Conservation (phyloP, 1,140 invertebrate species). For the Caenorhabditis latens region DNA sequence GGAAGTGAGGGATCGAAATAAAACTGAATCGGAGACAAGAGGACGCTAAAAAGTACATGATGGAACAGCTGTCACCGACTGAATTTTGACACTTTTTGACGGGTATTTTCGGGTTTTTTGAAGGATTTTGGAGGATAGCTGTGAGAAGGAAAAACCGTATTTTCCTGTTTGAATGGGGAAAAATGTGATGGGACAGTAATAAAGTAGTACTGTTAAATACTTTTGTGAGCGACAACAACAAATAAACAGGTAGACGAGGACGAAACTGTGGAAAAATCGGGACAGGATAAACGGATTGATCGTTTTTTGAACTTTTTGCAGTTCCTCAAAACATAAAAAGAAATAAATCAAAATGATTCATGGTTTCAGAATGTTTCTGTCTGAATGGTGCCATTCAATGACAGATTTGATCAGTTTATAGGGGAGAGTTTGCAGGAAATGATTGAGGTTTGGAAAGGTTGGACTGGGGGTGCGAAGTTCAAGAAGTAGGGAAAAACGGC, state of each 20-base stretch:
- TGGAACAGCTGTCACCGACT: neutral
- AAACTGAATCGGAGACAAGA: too few species aligned
- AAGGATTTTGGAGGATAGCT: neutral
- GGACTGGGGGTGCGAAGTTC: too few species aligned
- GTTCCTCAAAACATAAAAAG: neutral
- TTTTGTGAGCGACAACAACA: neutral
- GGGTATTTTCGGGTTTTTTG: neutral
- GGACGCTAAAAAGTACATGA: neutral
- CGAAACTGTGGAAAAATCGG: too few species aligned
- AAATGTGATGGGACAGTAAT: neutral
- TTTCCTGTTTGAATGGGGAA: too few species aligned
- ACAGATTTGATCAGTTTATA: too few species aligned
- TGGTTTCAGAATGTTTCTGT: neutral
- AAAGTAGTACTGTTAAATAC: too few species aligned
- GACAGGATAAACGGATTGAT: neutral
- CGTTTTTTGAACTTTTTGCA: constrained; percentile 10
- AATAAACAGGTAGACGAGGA: neutral
- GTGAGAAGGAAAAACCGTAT: too few species aligned
- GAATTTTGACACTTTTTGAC: constrained; percentile 5
- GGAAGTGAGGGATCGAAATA: neutral
- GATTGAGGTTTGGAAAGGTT: too few species aligned
- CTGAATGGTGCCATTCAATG: neutral
- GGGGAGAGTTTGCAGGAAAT: too few species aligned
- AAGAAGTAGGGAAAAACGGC: too few species aligned
- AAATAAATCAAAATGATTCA: neutral